A percentile compares a stretch with the other conserved stretches of the same genome.
phyloP scores from a whole-genome alignment of 2,888 invertebrate species.

The Antitype chi region DNA sequence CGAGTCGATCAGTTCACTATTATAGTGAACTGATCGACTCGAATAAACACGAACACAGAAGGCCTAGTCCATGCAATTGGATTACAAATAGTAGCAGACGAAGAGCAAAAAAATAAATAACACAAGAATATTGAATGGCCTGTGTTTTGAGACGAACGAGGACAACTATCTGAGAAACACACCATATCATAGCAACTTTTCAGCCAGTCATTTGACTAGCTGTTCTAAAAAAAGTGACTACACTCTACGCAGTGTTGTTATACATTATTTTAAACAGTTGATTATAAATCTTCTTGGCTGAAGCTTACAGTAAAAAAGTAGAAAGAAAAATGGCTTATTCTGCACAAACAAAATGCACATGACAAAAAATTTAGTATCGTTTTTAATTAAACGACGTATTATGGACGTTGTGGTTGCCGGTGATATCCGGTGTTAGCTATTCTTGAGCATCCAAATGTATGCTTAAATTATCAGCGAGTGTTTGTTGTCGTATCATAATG shows the following conservation, averaged over 20 bases:
- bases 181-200: neutral
- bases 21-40: too few relatives aligned
- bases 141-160: neutral
- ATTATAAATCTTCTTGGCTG: neutral
- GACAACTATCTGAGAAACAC: too few relatives aligned
- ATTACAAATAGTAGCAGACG: neutral
- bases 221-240: neutral
- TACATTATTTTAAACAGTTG: neutral
- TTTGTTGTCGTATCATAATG: neutral
- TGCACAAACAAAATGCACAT: too few relatives aligned
- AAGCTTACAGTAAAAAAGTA: neutral
- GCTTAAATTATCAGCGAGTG: neutral
- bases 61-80: neutral
- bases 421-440: neutral
- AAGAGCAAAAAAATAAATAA: neutral
- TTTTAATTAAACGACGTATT: neutral
- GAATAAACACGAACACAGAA: constrained; percentile 16
- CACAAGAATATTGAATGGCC: neutral
- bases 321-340: too few relatives aligned
- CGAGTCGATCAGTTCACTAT: constrained; percentile 6
- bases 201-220: neutral
- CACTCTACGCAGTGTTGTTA: neutral
- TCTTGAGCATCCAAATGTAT: neutral
- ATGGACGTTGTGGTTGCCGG: too few relatives aligned
- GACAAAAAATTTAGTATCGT: neutral